phyloP scores from a whole-genome alignment of 2,888 invertebrate species.

The Cantharis nigra region DNA sequence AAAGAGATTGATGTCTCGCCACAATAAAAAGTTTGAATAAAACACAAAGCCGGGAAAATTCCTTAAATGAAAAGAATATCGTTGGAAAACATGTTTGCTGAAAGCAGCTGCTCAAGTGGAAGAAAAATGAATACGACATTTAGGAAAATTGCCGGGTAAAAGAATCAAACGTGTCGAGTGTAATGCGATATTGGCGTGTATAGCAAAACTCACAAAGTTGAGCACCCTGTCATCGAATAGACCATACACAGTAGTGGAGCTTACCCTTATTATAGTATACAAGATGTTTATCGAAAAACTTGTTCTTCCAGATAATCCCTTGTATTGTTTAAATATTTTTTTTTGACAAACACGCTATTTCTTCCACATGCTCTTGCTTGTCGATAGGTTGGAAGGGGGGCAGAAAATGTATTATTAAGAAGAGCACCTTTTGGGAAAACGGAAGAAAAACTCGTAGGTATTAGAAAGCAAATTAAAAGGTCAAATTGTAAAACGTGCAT shows the following conservation, averaged over 20 bases:
- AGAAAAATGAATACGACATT: neutral
- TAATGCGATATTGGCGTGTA: neutral
- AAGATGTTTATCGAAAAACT: neutral
- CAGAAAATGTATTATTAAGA: too few species aligned
- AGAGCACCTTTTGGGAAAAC: neutral
- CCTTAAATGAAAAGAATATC: neutral
- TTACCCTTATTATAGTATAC: neutral
- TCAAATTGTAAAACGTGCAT: neutral
- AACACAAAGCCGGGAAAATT: neutral
- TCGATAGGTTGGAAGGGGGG: too few species aligned
- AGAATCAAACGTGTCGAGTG: neutral
- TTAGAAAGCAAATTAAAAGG: neutral
- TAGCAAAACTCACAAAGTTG: neutral
- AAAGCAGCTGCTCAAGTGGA: neutral
- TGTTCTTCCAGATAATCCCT: neutral
- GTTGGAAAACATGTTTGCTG: neutral
- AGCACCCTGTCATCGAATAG: neutral
- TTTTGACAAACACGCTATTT: too few species aligned
- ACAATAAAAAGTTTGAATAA: neutral
- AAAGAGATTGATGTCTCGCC: neutral
- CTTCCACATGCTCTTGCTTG: too few species aligned
- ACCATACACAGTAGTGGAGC: neutral
- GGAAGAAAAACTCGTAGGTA: neutral
- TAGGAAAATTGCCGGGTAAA: neutral
- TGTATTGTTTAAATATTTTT: neutral